Evolutionary conservation across 2,113 vertebrate species (phyloP), one percentile per base, ranked within the genome.

Genomic region (Tiliqua scincoides): DNA sequence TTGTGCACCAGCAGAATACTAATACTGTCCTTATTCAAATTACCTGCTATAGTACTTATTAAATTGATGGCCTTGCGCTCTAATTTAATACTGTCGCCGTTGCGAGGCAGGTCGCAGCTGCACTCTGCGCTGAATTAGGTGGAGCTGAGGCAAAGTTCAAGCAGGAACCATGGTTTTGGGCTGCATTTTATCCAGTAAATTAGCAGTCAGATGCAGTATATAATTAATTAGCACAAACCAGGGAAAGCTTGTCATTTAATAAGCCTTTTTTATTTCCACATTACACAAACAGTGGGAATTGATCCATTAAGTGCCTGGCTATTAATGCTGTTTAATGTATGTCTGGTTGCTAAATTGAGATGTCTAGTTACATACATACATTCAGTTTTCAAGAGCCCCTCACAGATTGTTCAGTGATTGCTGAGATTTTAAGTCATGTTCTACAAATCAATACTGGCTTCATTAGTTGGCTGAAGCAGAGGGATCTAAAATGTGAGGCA

Each of bases 1-100:
- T 97, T 97, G 97, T 96, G 97, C 98, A 97, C 97, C 95, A 95
- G 94, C 94, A 96, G 98, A 99, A 99, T 99, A 98, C 98, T 99
- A 99, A 99, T 98, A 97, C 94, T 97, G 95, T 97, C 97, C 97
- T 99, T 98, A 99, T 99, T 99, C 98, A 99, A 99, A 99, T 99
- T 96, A 98, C 97, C 97, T 97, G 96, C 97, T 98, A 96, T 97
- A 97, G 96, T 95, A 96, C 98, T 99, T 99, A 99, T 99, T 98
- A 98, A 99, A 98, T 98, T 98, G 97, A 98, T 98, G 97, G 98
- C 97, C 97, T 95, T 97, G 96, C 96, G 97, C 97, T 97, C 97
- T 98, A 98, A 98, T 99, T 99, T 98, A 99, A 99, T 98, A 97
- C 97, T 97, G 97, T 96, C 94, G 89, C 96, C 94, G 87, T 97